A percentile compares a stretch with the other conserved stretches of the same genome.
Evolutionary conservation across 2,797 vertebrate species (phyloP).

Genomic region (Molossus alvarezi): DNA sequence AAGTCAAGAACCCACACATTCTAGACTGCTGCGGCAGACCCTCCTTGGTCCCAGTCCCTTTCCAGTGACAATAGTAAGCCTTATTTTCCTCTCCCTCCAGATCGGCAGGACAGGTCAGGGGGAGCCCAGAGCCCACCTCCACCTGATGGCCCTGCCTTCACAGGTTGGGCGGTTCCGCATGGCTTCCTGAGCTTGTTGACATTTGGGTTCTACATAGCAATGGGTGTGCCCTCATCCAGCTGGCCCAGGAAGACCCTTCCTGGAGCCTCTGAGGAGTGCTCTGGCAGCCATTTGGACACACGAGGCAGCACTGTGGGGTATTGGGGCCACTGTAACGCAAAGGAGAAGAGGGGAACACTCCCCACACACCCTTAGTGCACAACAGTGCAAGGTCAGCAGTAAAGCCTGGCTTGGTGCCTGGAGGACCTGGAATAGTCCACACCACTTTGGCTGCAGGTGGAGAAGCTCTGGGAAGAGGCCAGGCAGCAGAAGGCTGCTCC

Average conservation of each 20-base stretch:
- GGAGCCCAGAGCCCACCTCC: no score
- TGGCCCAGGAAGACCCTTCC: no score
- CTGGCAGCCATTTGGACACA: background rate
- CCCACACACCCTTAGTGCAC: background rate
- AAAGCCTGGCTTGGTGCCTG: background rate
- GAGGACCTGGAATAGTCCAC: background rate
- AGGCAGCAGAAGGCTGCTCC: background rate
- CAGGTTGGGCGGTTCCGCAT: background rate
- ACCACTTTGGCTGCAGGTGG: background rate
- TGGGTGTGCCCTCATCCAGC: background rate
- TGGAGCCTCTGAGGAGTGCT: background rate
- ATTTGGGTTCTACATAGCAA: background rate
- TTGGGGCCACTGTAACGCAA: no score
- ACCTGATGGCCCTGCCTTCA: no score
- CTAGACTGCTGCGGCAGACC: background rate
- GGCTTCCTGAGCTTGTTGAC: background rate
- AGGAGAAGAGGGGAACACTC: background rate
- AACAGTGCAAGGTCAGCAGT: background rate
- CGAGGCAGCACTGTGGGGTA: background rate
- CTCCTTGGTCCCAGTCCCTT: background rate
- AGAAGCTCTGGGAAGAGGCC: background rate
- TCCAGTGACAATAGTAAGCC: background rate
- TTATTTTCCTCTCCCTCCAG: background rate
- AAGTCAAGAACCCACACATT: background rate
- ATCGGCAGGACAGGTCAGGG: background rate